Base-by-base conservation (phyloP, 2,113 vertebrate species). In the Lepus americanus region DNA sequence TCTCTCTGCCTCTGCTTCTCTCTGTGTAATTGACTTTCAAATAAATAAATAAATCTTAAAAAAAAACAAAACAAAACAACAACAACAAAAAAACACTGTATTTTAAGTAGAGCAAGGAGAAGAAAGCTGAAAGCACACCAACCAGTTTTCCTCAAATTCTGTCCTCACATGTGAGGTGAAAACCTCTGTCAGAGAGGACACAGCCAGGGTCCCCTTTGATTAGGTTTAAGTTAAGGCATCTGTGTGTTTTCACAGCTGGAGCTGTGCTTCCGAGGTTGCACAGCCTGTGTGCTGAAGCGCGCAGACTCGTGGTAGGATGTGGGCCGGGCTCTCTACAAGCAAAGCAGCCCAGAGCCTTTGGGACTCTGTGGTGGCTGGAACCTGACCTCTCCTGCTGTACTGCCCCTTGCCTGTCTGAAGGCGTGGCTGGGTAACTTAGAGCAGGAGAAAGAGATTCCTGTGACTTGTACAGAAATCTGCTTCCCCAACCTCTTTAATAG, bases 221-320 rank as follows among this genome's bases (percentile, higher is more conserved):
- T 23, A 14, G 2, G 3, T 44, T 17, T 36, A 22, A 19, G 67
- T 63, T 27, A 39, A 22, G 44, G 33, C 25, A 5, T 20, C 0
- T 10, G 64, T 8, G 22, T 36, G 1, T 23, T 17, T 55, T 29
- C 70, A 87, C 22, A 5, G 79, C 73, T 67, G 14, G 8, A 80
- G 69, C n/a, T 27, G 2, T 44, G n/a, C 53, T 0, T 0, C 20
- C 55, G 5, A 36, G 29, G 13, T 9, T 27, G 49, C 39, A 5
- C 13, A 23, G 27, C 79, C n/a, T 49, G 12, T 6, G 0, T n/a
- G 25, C 3, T 0, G 0, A 78, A 55, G 0, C 0, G 23, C 22
- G 6, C 59, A 12, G 10, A 8, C 55, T 44, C 6, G 2, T 6
- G 6, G 23, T 4, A n/a, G 49, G 55, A 5, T 25, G 14, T 27